These are phyloP conservation scores for Patella ulyssiponensis DNA, from an alignment of 2,888 invertebrate species.

Conservation along the genomic window DNA sequence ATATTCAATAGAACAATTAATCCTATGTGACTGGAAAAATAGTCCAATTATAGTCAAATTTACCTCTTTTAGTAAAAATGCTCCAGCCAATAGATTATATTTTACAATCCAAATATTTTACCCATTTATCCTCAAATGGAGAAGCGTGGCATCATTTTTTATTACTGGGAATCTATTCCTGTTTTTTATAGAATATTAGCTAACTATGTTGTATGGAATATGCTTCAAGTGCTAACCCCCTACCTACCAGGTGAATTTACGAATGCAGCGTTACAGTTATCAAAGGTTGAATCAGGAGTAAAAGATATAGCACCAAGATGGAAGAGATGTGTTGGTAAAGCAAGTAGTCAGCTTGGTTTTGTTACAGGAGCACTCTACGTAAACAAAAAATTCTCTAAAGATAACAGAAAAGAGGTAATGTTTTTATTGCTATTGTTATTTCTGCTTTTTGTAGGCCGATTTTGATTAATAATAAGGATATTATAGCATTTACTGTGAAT, in stretches of 20 bases:
- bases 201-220: slow-evolving; percentile 58
- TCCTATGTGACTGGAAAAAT: no score
- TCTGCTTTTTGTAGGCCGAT: no score
- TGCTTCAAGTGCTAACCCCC: slow-evolving; percentile 41
- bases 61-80: no score
- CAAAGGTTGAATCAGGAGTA: slow-evolving; percentile 48
- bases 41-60: no score
- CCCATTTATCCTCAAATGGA: no score
- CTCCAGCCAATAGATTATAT: no score
- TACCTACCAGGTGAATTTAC: slow-evolving; percentile 49
- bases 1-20: no score
- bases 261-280: slow-evolving; percentile 45
- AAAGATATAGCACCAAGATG: slow-evolving; percentile 44
- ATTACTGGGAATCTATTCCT: not conserved
- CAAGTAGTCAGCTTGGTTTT: slow-evolving; percentile 49
- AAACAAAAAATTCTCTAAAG: slow-evolving; percentile 51
- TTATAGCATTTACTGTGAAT: no score
- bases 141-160: no score
- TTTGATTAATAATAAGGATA: no score
- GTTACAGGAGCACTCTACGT: slow-evolving; percentile 59
- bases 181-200: slow-evolving; percentile 49
- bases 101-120: no score
- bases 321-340: slow-evolving; percentile 54
- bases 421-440: not conserved
- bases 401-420: slow-evolving; percentile 54